Percentiles rank a stretch among this genome's conserved stretches.
Evolutionary conservation across 1,140 invertebrate species (phyloP).

Genomic region (Pogonognathellus flavescens): DNA sequence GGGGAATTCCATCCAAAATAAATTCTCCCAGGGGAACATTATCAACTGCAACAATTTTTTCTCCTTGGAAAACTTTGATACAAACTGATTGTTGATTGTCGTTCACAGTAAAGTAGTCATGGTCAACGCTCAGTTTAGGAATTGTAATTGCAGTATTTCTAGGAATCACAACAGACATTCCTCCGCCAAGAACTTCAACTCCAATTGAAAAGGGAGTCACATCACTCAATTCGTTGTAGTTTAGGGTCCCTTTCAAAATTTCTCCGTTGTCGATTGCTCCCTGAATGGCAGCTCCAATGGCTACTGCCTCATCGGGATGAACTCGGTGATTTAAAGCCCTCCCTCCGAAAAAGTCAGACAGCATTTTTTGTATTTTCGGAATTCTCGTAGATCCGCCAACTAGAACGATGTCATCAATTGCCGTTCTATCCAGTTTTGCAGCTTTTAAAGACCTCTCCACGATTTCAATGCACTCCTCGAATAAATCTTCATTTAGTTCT

Average conservation of each 20-base stretch:
- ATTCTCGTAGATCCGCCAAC: constrained; percentile 80
- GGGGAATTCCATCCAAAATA: constrained; percentile 82
- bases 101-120: constrained; percentile 73
- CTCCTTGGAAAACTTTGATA: constrained; percentile 85
- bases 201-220: constrained; percentile 74
- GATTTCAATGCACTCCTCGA: constrained; percentile 74
- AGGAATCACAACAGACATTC: constrained; percentile 75
- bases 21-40: constrained; percentile 85
- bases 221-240: constrained; percentile 74
- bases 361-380: constrained; percentile 77
- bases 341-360: constrained; percentile 78
- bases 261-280: constrained; percentile 73
- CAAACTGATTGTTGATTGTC: constrained; percentile 80
- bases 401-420: constrained; percentile 77
- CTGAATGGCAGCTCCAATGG: constrained; percentile 78
- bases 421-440: constrained; percentile 76
- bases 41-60: constrained; percentile 83
- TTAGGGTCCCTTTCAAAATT: constrained; percentile 70
- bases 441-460: constrained; percentile 74
- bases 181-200: constrained; percentile 74
- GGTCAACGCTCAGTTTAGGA: no score
- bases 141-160: no score
- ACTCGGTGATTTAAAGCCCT: constrained; percentile 79
- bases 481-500: constrained; percentile 93
- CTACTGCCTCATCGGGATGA: constrained; percentile 91